Percentiles rank a stretch among this genome's conserved stretches.
These are phyloP conservation scores for Bugula neritina DNA, from an alignment of 2,888 invertebrate genomes.

Conservation along the genomic window DNA sequence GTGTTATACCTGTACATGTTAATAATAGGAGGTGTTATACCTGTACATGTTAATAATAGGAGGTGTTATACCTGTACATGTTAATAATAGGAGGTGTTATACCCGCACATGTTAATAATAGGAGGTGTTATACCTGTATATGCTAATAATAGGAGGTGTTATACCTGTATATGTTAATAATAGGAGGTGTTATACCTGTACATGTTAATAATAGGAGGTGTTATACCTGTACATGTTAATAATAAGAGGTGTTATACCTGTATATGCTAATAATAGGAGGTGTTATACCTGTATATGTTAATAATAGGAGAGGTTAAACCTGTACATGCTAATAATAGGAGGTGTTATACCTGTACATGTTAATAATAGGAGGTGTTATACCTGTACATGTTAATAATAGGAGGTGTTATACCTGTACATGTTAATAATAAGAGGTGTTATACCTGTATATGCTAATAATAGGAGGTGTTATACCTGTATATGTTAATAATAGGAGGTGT, in stretches of 20 bases:
- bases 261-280: constrained; percentile 57
- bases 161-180: constrained; percentile 51
- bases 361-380: constrained; percentile 59
- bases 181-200: constrained; percentile 57
- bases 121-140: constrained; percentile 58
- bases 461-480: constrained; percentile 57
- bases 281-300: constrained; percentile 55
- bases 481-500: constrained; percentile 60
- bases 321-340: constrained; percentile 55
- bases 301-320: constrained; percentile 58
- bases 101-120: constrained; percentile 52
- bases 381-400: constrained; percentile 54
- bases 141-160: constrained; percentile 59
- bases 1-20: constrained; percentile 56
- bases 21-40: constrained; percentile 58
- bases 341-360: constrained; percentile 57
- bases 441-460: constrained; percentile 52
- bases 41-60: constrained; percentile 55
- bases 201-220: constrained; percentile 58
- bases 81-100: constrained; percentile 59
- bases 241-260: constrained; percentile 58
- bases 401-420: constrained; percentile 57
- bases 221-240: constrained; percentile 53
- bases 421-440: constrained; percentile 59
- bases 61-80: constrained; percentile 56